Base-by-base conservation (phyloP, 1,140 invertebrate species). In the Lepidurus arcticus region DNA sequence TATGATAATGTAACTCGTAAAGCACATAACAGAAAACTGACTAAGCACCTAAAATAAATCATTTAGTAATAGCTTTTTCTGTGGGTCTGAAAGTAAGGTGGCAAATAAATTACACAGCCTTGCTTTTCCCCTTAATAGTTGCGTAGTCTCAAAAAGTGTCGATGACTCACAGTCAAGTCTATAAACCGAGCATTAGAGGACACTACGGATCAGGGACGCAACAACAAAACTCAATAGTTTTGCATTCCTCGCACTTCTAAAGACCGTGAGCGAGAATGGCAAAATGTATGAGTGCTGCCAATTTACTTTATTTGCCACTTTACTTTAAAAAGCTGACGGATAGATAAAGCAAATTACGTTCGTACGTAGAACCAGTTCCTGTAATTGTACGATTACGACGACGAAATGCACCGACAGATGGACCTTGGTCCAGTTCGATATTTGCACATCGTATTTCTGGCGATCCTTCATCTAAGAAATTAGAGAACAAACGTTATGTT, bases 321-420 rank as follows among this genome's bases (percentile, higher is more conserved):
- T 34, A 34, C 34, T 34, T 34, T 34, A 4, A 34, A 34, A 4
- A 34, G 1, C 1, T 34, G 34, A 34, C 4, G 34, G 21, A 21
- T 1, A 65, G 21, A 16, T 7, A 65, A 65, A 21, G 13, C 7
- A 11, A 65, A 7, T 65, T 65, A 65, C 53, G 53, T 21, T 13
- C 53, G 8, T 7, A 65, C 53, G 53, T 6, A 65, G 53, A 65
- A 21, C 16, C 6, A 65, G 53, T 65, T 65, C 53, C 21, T 65
- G 53, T 65, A 65, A 16, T 7, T 65, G 53, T 7, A 65, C 87
- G 8, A 92, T 82, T 0, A 91, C 86, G 1, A 91, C 82, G 43
- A 86, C 82, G 83, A 94, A 94, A 83, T 94, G 92, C 0, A 90
- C 47, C 8, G 89, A 82, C 10, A 92, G 84, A 81, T 94, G 94